Conservation (phyloP, 2,113 vertebrate species). For the Burhinus oedicnemus region DNA sequence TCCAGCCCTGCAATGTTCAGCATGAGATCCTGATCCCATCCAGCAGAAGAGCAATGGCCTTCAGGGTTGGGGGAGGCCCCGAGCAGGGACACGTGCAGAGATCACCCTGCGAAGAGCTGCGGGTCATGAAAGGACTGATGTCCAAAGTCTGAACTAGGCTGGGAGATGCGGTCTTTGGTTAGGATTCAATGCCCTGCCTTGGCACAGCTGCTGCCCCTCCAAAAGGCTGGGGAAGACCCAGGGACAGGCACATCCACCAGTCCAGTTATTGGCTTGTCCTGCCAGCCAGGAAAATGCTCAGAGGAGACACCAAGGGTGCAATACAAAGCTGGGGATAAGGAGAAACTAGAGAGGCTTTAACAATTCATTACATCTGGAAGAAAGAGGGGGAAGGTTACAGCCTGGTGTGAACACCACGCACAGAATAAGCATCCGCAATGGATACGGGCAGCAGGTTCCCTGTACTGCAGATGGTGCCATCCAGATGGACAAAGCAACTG, state of each 20-base stretch:
- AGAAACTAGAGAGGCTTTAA: not conserved
- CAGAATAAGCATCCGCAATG: rapidly evolving
- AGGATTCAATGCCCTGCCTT: not conserved
- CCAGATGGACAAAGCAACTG: not conserved
- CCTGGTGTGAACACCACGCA: not conserved
- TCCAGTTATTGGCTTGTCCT: too few relatives aligned
- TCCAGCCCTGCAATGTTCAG: not conserved
- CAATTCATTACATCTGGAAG: not conserved
- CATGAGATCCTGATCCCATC: not conserved
- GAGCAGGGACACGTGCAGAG: not conserved
- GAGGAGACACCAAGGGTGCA: not conserved
- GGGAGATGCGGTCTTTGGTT: too few relatives aligned
- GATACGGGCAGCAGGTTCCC: not conserved
- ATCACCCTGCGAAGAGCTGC: not conserved
- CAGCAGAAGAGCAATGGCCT: not conserved
- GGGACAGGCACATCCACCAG: not conserved
- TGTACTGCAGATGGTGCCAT: not conserved
- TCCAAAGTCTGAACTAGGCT: not conserved
- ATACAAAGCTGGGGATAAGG: not conserved
- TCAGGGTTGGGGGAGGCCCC: not conserved
- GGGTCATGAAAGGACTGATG: rapidly evolving
- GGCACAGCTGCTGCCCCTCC: not conserved
- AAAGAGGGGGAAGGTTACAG: not conserved
- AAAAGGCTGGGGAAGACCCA: not conserved
- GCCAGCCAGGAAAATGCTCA: not conserved